Evolutionary conservation across 2,888 invertebrate species (phyloP).

Genomic region (Muscina levida): DNA sequence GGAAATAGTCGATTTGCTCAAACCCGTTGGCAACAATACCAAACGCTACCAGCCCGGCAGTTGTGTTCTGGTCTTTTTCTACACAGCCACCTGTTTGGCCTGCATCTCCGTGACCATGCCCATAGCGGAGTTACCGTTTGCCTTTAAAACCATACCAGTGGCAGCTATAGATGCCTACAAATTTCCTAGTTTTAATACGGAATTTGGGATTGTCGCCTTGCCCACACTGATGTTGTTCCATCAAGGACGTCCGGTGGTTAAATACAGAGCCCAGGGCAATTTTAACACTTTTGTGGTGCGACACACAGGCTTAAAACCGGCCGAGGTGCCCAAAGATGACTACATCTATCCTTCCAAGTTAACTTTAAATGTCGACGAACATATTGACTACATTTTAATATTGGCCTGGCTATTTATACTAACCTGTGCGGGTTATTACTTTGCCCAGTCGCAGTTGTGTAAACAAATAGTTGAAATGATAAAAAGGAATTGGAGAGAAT

Average conservation of each 20-base stretch:
- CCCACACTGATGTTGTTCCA: slow-evolving; percentile 94
- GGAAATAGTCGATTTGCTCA: slow-evolving; percentile 76
- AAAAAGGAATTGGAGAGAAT: slow-evolving; percentile 92
- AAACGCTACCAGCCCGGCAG: slow-evolving; percentile 84
- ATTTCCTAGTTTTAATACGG: slow-evolving; percentile 91
- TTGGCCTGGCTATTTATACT: slow-evolving; percentile 93
- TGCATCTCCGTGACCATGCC: slow-evolving; percentile 94
- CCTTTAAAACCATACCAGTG: slow-evolving; percentile 92
- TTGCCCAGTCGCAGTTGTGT: slow-evolving; percentile 89
- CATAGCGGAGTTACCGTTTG: slow-evolving; percentile 92
- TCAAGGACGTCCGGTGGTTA: slow-evolving; percentile 91
- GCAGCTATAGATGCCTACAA: slow-evolving; percentile 94
- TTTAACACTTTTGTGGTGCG: slow-evolving; percentile 89
- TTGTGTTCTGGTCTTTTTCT: slow-evolving; percentile 92
- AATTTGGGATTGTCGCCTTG: slow-evolving; percentile 94
- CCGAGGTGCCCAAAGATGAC: slow-evolving; percentile 82
- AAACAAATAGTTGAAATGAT: slow-evolving; percentile 90
- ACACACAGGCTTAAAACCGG: slow-evolving; percentile 86
- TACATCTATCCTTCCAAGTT: slow-evolving; percentile 84
- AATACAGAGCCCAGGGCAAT: slow-evolving; percentile 90
- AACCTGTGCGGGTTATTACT: slow-evolving; percentile 86
- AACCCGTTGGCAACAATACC: slow-evolving; percentile 78
- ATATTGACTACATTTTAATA: slow-evolving; percentile 90
- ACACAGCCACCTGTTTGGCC: slow-evolving; percentile 93
- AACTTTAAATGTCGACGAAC: slow-evolving; percentile 80